These are phyloP conservation scores for Galaxias olidus DNA, from an alignment of 2,797 vertebrate species.

Conservation along the genomic window DNA sequence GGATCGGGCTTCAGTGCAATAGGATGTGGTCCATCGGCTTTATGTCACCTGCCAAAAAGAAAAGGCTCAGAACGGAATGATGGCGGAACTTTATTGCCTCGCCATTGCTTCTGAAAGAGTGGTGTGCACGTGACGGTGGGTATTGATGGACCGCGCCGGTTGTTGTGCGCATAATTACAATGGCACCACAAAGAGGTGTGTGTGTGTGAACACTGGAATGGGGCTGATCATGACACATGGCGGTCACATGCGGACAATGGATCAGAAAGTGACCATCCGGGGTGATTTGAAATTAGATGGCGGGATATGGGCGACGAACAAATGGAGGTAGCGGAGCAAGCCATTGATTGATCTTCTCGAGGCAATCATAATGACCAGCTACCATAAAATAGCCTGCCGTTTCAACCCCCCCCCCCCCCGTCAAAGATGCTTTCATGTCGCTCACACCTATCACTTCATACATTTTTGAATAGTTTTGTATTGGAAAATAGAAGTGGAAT, in stretches of 20 bases:
- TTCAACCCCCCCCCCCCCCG: not conserved
- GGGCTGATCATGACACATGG: too few species aligned
- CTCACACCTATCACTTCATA: not conserved
- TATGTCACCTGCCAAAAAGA: too few species aligned
- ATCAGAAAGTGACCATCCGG: constrained; percentile 26
- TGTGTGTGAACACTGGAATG: too few species aligned
- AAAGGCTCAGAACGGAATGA: too few species aligned
- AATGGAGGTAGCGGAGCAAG: constrained; percentile 28
- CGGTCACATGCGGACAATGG: not conserved
- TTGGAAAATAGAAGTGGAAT: not conserved
- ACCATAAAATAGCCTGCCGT: constrained; percentile 58
- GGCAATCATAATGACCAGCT: constrained; percentile 58
- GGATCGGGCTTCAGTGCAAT: too few species aligned
- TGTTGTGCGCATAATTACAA: too few species aligned
- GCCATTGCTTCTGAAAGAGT: too few species aligned
- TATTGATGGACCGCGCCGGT: too few species aligned
- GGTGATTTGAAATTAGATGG: constrained; percentile 60
- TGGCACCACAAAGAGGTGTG: too few species aligned
- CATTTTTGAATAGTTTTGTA: constrained; percentile 11
- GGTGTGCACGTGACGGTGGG: too few species aligned
- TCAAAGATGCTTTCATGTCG: not conserved
- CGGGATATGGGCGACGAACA: constrained; percentile 44
- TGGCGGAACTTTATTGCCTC: too few species aligned
- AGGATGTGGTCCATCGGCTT: too few species aligned
- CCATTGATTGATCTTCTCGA: constrained; percentile 62